A percentile compares a stretch with the other conserved stretches of the same genome.
Conservation (phyloP, 2,797 vertebrate genomes). For the Hippocampus kuda region DNA sequence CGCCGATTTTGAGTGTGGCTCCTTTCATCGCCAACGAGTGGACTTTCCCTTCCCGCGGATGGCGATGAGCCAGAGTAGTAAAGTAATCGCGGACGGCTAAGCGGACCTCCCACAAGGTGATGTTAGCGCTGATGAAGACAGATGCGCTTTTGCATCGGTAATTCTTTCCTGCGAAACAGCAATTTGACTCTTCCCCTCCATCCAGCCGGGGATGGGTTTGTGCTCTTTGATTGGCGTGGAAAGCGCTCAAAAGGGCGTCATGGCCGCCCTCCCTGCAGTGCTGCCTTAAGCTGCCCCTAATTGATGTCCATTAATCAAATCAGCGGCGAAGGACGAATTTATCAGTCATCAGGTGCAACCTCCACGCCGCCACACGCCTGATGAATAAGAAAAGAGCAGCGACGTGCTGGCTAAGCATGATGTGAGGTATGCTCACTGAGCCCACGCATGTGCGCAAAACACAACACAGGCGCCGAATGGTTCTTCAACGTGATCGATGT, state of each 20-base stretch:
- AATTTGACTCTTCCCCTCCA: not conserved
- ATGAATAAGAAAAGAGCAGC: constrained; percentile 36
- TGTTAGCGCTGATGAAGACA: not conserved
- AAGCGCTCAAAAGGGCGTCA: constrained; percentile 10
- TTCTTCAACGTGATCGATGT: constrained; percentile 36
- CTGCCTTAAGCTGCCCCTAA: constrained; percentile 41
- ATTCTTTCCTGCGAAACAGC: not conserved
- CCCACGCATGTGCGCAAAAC: constrained; percentile 12
- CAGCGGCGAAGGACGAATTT: constrained; percentile 37
- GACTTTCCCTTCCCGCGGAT: not conserved
- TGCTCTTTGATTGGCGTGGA: not conserved
- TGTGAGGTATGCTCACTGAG: constrained; percentile 16
- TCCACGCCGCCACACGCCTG: constrained; percentile 23
- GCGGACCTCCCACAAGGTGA: not conserved
- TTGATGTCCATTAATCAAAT: constrained; percentile 60
- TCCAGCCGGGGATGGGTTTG: not conserved
- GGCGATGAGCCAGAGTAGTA: not conserved
- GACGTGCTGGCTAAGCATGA: constrained; percentile 27
- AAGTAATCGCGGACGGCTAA: not conserved
- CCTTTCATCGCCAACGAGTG: not conserved
- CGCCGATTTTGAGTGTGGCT: too few species aligned
- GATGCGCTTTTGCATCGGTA: not conserved
- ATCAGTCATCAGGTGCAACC: constrained; percentile 43
- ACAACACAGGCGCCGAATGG: constrained; percentile 35
- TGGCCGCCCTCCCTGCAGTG: constrained; percentile 21